These are phyloP conservation scores for Aphaenogaster ashmeadi DNA, from an alignment of 1,140 invertebrate genomes.

Conservation along the genomic window DNA sequence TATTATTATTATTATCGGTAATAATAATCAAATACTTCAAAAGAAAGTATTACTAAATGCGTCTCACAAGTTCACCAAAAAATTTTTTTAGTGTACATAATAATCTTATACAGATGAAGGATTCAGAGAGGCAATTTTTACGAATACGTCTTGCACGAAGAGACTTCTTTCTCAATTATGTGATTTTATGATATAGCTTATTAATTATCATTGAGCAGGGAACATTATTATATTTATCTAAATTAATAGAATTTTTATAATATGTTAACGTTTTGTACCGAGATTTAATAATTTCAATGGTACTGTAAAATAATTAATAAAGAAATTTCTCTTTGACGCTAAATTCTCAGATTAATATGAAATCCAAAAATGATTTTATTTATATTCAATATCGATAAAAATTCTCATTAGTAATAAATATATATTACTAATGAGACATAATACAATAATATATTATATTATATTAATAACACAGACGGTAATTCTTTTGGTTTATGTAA, in stretches of 20 bases:
- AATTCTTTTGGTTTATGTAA: background rate
- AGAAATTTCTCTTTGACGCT: background rate
- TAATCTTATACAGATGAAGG: background rate
- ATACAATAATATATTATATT: background rate
- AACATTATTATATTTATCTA: background rate
- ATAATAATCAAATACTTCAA: too few species aligned
- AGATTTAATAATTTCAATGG: constrained; percentile 3
- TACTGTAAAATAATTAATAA: background rate
- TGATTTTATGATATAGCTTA: background rate
- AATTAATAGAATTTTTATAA: background rate
- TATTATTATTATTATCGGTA: too few species aligned
- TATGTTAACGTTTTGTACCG: background rate
- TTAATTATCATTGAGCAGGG: background rate
- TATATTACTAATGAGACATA: background rate
- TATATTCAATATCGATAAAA: background rate
- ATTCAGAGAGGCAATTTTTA: background rate
- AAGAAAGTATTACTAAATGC: too few species aligned
- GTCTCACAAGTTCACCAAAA: too few species aligned
- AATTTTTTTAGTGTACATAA: background rate
- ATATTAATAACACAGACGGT: background rate
- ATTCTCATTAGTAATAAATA: background rate
- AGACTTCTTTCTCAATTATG: background rate
- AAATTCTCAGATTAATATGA: background rate
- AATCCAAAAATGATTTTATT: background rate
- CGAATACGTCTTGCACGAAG: background rate